phyloP scores from a whole-genome alignment of 1,140 invertebrate genomes.

The Cyrtorhinus lividipennis region DNA sequence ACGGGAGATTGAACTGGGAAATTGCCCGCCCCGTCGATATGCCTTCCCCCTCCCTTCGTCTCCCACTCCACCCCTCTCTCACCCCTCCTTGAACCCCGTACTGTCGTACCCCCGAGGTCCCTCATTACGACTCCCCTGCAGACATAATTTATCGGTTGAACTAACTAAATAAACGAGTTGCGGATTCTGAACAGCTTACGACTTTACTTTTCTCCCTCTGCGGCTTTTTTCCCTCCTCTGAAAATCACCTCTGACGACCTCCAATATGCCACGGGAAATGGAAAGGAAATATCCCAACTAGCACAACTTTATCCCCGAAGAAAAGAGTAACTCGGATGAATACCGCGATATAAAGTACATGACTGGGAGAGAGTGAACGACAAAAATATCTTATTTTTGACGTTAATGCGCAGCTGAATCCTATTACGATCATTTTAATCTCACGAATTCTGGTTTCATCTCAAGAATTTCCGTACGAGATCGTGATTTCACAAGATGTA shows the following conservation, averaged over 20 bases:
- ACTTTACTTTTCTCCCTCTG: conserved; percentile 2
- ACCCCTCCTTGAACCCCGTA: conserved; percentile 12
- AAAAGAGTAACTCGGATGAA: too few species aligned
- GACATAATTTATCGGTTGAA: conserved; percentile 1
- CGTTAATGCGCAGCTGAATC: too few species aligned
- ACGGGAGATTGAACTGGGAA: conserved; percentile 7
- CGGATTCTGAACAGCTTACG: background rate
- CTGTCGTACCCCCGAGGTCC: background rate
- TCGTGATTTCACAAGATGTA: too few species aligned
- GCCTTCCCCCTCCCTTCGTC: background rate
- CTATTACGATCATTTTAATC: too few species aligned
- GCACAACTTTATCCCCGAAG: too few species aligned
- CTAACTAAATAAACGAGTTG: conserved; percentile 11
- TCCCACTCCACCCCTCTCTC: conserved; percentile 7
- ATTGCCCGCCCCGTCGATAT: conserved; percentile 3
- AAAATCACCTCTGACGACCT: background rate
- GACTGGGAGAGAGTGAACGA: too few species aligned
- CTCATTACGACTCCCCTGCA: conserved; percentile 1
- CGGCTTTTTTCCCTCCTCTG: background rate
- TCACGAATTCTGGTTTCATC: too few species aligned
- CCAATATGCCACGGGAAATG: too few species aligned
- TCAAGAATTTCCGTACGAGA: too few species aligned
- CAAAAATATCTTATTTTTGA: too few species aligned
- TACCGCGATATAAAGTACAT: too few species aligned
- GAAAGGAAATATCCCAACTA: too few species aligned